Base-by-base conservation (phyloP, 2,888 invertebrate species). In the Gerris lacustris region DNA sequence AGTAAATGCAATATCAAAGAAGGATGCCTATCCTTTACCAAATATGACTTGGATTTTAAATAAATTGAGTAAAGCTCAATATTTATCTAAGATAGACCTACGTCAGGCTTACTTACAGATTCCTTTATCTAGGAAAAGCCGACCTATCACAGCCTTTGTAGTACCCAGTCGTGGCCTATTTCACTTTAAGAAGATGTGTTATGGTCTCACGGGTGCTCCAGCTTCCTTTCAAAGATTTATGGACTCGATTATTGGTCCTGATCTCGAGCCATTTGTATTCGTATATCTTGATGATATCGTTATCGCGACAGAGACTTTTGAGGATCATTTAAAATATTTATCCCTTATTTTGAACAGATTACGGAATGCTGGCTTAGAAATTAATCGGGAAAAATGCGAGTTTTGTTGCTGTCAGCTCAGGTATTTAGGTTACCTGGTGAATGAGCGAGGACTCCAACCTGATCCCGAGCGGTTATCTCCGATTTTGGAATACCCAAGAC, bases 181-280 rank as follows among this genome's bases (percentile, higher is more conserved):
- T 55, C 55, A 55, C 15, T 55, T 55, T 55, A 55, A 55, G 55
- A 47, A 47, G n/a, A 74, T 74, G 74, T 74, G 73, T 6, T 75
- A 73, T 68, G 74, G 74, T 7, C 17, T n/a, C 15, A 64, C 66
- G 9, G 66, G 66, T 9, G 66, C 66, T 9, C 66, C 66, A 9
- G 5, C 17, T 9, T 18, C 66, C 17, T 5, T 64, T 31, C 66
- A 64, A 64, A 2, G 66, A 9, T 44, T 67, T 11, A 11, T 67
- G 44, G 67, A 67, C 43, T 43, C 18, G 15, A 67, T 67, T 15
- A 67, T 67, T 44, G 44, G 43, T 7, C 67, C 67, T 43, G 67
- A 67, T 44, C 18, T 67, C 1, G 67, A 18, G 15, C 67, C 67
- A 67, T 11, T 43, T 67, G 9, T 18, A 15, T 67, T 67, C 44